Evolutionary conservation across 2,797 vertebrate genomes (phyloP).

Genomic region (Clarias platycephalus): DNA sequence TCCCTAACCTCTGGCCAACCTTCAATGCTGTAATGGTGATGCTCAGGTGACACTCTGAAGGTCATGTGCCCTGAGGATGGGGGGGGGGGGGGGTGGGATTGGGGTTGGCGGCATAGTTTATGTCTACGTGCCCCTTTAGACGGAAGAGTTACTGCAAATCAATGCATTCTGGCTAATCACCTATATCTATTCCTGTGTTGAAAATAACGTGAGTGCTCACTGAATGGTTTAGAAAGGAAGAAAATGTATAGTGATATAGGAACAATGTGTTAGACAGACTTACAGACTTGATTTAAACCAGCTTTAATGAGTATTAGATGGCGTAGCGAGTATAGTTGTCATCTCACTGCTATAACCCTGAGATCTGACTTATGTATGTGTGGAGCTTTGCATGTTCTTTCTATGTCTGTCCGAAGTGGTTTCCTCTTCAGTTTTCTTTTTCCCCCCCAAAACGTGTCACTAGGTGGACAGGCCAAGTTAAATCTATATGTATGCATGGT

Average conservation of each 20-base stretch:
- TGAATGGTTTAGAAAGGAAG: background rate
- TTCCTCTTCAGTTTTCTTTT: background rate
- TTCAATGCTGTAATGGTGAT: constrained; percentile 4
- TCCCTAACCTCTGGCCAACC: background rate
- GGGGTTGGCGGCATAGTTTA: background rate
- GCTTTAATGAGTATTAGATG: background rate
- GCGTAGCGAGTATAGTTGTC: background rate
- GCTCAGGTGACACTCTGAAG: constrained; percentile 10
- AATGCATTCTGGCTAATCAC: background rate
- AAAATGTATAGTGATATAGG: too few relatives aligned
- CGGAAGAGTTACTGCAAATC: constrained; percentile 5
- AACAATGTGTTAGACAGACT: background rate
- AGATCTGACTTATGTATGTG: background rate
- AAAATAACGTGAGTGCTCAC: background rate
- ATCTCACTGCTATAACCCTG: background rate
- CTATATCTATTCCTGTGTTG: background rate
- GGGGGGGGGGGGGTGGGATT: background rate
- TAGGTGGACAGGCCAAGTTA: background rate
- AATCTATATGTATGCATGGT: background rate
- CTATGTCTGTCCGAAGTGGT: too few relatives aligned
- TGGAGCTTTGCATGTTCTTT: background rate
- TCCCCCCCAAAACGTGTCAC: background rate
- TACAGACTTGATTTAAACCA: background rate
- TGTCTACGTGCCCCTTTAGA: background rate
- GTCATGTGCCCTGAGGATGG: constrained; percentile 3